phyloP scores from a whole-genome alignment of 2,797 vertebrate genomes.

The Karalla daura region DNA sequence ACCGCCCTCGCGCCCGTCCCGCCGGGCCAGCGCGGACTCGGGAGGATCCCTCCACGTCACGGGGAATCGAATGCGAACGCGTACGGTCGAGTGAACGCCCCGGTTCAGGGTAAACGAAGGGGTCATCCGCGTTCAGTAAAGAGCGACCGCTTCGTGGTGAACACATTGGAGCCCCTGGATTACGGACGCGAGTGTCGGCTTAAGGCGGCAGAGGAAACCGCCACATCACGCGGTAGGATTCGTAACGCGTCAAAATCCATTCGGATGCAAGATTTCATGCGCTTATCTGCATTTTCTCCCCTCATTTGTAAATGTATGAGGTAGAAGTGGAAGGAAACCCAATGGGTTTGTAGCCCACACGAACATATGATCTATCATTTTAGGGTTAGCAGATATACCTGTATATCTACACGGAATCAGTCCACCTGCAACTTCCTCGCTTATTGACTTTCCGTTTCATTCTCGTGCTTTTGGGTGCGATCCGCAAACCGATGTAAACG shows the following conservation, averaged over 20 bases:
- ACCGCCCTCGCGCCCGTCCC: background rate
- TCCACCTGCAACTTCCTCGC: no score
- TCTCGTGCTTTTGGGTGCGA: no score
- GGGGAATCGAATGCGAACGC: constrained; percentile 33
- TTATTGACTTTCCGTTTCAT: no score
- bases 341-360: no score
- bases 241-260: background rate
- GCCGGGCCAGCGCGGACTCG: background rate
- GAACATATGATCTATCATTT: no score
- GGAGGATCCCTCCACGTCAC: background rate
- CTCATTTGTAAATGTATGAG: no score
- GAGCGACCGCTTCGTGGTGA: background rate
- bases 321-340: no score
- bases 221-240: background rate
- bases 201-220: background rate
- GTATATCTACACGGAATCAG: no score
- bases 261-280: background rate
- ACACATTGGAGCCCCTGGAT: constrained; percentile 34
- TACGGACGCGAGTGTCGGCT: constrained; percentile 9
- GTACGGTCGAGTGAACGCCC: constrained; percentile 1
- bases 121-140: constrained; percentile 21
- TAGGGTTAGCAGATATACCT: no score
- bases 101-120: constrained; percentile 42
- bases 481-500: no score
- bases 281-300: no score